Base-by-base conservation (phyloP, 2,888 invertebrate genomes). In the Athrips mouffetella region DNA sequence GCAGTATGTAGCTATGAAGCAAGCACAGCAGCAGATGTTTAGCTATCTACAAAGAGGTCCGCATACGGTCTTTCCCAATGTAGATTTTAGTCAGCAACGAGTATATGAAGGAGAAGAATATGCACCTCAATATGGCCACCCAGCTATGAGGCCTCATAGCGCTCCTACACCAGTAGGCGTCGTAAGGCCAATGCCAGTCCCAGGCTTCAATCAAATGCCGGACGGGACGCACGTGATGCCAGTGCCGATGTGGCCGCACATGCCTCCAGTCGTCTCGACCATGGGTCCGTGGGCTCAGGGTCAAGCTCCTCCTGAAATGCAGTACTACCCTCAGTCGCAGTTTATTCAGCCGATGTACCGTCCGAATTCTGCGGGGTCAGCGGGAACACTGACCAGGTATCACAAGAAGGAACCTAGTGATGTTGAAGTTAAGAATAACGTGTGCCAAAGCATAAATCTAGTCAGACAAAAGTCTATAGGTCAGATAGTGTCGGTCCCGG, bases 371-470 rank as follows among this genome's bases (percentile, higher is more conserved):
- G 88, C 89, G 1, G 89, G 89, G 0, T 88, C 89, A 0, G 87
- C 89, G 2, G 89, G 89, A 0, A 89, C 84, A 0, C 60, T 87
- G 55, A 89, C 84, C 25, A 71, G 88, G 58, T 89, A 87, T 57
- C 83, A 77, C 33, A 89, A 84, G 63, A 83, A 80, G 58, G 84
- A 84, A 25, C 45, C 67, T 1, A 63, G 62, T 48, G 82, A 82
- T 23, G 64, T 67, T 52, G 80, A 81, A 53, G 70, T 73, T 50
- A 87, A 82, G 60, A 72, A 53, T 53, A 79, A 79, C 57, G 70
- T 84, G 84, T 88, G 88, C 87, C 89, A 89, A 85, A 89, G 85
- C 69, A 82, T 89, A 70, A 89, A 85, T 65, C 75, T 89, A 71
- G 86, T 88, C 60, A 80, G 89, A 55, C 88, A 88, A 62, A 89